These are phyloP conservation scores for Geotrupes spiniger DNA, from an alignment of 2,888 invertebrate genomes.

Conservation along the genomic window DNA sequence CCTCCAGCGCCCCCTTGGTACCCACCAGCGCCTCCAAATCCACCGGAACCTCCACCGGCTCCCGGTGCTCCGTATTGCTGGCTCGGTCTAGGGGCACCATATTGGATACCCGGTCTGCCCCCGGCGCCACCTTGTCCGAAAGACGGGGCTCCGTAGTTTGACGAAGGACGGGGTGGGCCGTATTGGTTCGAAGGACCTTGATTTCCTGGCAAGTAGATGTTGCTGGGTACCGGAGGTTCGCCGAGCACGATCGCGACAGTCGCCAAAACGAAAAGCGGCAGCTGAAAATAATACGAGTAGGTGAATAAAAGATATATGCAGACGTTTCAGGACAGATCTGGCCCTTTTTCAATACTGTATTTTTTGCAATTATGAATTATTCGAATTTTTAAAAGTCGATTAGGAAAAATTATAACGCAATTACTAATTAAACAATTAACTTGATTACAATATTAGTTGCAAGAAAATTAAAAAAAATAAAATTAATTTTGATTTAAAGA, in stretches of 20 bases:
- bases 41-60: neutral
- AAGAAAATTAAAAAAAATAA: too few relatives aligned
- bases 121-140: slow-evolving; percentile 24
- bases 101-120: slow-evolving; percentile 1
- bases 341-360: too few relatives aligned
- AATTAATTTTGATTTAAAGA: too few relatives aligned
- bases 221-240: slow-evolving; percentile 46
- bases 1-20: too few relatives aligned
- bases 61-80: slow-evolving; percentile 12
- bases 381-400: too few relatives aligned
- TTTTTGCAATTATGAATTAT: too few relatives aligned
- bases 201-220: slow-evolving; percentile 43
- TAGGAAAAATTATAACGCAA: too few relatives aligned
- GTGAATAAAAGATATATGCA: too few relatives aligned
- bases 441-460: too few relatives aligned
- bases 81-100: slow-evolving; percentile 10
- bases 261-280: slow-evolving; percentile 33
- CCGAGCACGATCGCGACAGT: slow-evolving; percentile 39
- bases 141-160: slow-evolving; percentile 35
- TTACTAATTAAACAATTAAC: too few relatives aligned
- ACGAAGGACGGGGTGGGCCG: slow-evolving; percentile 30
- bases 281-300: slow-evolving; percentile 35
- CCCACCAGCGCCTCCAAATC: too few relatives aligned
- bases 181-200: slow-evolving; percentile 34
- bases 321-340: too few relatives aligned